Evolutionary conservation across 2,113 vertebrate species (phyloP), one percentile per base, ranked within the genome.

Genomic region (Hystrix cristata): DNA sequence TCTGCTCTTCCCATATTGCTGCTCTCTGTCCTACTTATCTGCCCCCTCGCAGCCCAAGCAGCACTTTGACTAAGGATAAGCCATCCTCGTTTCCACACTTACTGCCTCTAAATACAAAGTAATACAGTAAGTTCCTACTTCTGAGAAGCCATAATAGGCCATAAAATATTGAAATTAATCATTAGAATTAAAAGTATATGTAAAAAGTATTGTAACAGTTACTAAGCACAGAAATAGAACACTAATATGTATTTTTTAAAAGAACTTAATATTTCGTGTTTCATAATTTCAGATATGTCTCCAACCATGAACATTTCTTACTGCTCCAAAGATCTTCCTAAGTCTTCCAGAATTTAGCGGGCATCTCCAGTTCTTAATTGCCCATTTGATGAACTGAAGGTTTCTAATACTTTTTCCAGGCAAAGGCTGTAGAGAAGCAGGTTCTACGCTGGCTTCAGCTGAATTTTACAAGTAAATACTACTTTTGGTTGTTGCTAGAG

Each of bases 341-440:
- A 87, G 6, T 90, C 64, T 85, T 92, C 79, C 11, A 86, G 83
- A 95, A 81, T 29, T 91, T 3, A 93, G 25, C 27, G 71, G 60
- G 0, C 10, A n/a, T 34, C 27, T 79, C 34, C 27, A 92, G 78
- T 74, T 64, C 80, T 43, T 78, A 86, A 82, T 31, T 62, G 25
- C 27, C 19, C 38, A 60, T 57, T 82, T 46, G 15, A 27, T 79
- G 31, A 14, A 6, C 59, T 12, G 16, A 92, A 85, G 80, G 8
- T 57, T 43, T 91, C 65, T 34, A 65, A 53, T 59, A 86, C 5
- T 69, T 89, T 90, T 86, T 85, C 27, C 55, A 85, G 27, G 19
- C 34, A 90, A 89, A 76, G 34, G 78, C 16, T 25, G 46, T 15
- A 94, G 31, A 97, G 3, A 65, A 1, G 1, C 48, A 78, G 10